Evolutionary conservation across 2,113 vertebrate species (phyloP), one percentile per base, ranked within the genome.

Genomic region (Gobius niger): DNA sequence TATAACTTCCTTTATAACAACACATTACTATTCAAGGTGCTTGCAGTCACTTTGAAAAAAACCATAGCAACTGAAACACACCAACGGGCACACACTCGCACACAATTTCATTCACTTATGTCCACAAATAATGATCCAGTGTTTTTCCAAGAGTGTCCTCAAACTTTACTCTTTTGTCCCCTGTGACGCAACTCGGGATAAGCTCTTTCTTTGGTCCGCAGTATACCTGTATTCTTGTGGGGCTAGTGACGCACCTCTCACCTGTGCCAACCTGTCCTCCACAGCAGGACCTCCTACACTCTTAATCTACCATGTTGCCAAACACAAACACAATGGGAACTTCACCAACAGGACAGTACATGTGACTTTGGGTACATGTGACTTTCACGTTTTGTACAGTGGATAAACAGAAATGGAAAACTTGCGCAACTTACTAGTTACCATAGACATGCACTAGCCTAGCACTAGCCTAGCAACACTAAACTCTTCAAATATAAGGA

Each of bases 251-350:
- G 0, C 62, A 79, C 52, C 1, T 1, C 7, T 78, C 34, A 71
- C 82, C 70, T 89, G 81, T 85, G 52, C 59, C 57, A 72, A 78
- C 84, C 62, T 79, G 73, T 53, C 75, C 65, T 24, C 41, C 15
- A 34, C 7, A 51, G 49, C 16, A 18, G 10, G 19, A 56, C 72
- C 12, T 5, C 66, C 64, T 24, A 18, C 0, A n/a, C 34, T 15
- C 42, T 34, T 67, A 68, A 77, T 7, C 44, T 47, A 75, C 18
- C 54, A 62, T 15, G 13, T 41, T 34, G 56, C 9, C 34, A 41
- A 15, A 41, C 5, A 41, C 57, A 60, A 44, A 44, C 6, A 15
- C 4, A 7, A 59, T 40, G n/a, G 57, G 7, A 42, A n/a, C 16
- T 16, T 5, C 16, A n/a, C 57, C 40, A 60, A 9, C 13, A 3